Percentiles rank a stretch among this genome's conserved stretches.
These are phyloP conservation scores for Urophycis tenuis DNA, from an alignment of 2,797 vertebrate genomes.

Conservation along the genomic window DNA sequence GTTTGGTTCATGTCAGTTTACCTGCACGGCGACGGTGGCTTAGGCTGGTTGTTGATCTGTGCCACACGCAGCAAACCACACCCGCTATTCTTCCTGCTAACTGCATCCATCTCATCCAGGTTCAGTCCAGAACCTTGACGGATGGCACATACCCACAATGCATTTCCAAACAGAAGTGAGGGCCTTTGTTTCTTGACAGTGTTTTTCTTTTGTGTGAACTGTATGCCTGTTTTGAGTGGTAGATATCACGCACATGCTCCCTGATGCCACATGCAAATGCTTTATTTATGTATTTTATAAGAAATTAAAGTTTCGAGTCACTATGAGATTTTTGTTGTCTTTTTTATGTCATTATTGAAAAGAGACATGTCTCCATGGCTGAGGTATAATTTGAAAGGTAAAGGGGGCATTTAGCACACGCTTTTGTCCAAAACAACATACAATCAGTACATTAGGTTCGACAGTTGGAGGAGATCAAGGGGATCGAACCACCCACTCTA, in stretches of 20 bases:
- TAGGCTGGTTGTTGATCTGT: neutral
- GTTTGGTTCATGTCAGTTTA: neutral
- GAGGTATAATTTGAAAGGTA: neutral
- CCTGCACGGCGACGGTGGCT: neutral
- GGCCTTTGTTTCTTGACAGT: conserved; percentile 19
- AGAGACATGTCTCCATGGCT: neutral
- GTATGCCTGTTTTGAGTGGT: conserved; percentile 44
- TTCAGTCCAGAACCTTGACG: conserved; percentile 17
- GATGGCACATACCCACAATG: neutral
- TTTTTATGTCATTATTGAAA: neutral
- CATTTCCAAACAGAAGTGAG: conserved; percentile 19
- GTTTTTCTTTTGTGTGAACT: conserved; percentile 27
- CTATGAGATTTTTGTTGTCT: neutral
- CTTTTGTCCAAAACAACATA: too few relatives aligned
- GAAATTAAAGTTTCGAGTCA: conserved; percentile 63
- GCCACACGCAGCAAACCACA: neutral
- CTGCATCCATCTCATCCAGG: neutral
- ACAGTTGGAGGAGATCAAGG: too few relatives aligned
- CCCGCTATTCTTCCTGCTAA: neutral
- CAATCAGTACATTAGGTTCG: too few relatives aligned
- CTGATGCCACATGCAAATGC: conserved; percentile 68
- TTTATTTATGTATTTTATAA: conserved; percentile 83
- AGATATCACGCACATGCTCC: conserved; percentile 60
- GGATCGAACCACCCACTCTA: too few relatives aligned
- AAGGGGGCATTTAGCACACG: too few relatives aligned